phyloP scores from a whole-genome alignment of 2,888 invertebrate species.

The Trimorus sp. region DNA sequence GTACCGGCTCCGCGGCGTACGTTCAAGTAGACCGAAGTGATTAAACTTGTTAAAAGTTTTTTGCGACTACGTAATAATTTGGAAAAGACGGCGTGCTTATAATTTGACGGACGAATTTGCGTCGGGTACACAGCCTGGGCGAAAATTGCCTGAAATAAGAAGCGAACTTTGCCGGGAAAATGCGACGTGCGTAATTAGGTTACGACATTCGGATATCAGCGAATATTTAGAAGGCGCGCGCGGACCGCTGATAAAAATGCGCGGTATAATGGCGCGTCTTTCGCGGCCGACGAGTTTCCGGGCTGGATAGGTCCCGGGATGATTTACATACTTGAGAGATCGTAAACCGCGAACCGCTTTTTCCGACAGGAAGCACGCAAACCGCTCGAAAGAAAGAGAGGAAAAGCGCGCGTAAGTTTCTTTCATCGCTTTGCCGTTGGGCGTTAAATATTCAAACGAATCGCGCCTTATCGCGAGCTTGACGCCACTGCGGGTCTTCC shows the following conservation, averaged over 20 bases:
- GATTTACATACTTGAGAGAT: constrained; percentile 26
- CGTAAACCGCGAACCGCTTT: constrained; percentile 19
- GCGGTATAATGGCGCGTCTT: neutral
- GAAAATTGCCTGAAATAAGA: no score
- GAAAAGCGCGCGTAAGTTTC: neutral
- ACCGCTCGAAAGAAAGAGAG: neutral
- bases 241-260: neutral
- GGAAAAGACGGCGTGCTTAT: no score
- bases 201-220: neutral
- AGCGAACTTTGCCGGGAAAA: neutral
- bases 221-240: neutral
- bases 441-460: constrained; percentile 13
- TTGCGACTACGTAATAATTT: no score
- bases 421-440: neutral
- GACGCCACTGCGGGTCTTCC: no score
- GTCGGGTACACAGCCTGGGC: no score
- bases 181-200: neutral
- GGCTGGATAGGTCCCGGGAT: constrained; percentile 8
- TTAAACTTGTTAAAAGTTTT: no score
- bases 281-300: constrained; percentile 1
- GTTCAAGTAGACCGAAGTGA: no score
- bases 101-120: no score
- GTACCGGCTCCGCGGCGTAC: no score
- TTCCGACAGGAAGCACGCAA: neutral
- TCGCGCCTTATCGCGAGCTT: neutral